phyloP scores from a whole-genome alignment of 2,113 vertebrate species.

The Brachyistius frenatus region DNA sequence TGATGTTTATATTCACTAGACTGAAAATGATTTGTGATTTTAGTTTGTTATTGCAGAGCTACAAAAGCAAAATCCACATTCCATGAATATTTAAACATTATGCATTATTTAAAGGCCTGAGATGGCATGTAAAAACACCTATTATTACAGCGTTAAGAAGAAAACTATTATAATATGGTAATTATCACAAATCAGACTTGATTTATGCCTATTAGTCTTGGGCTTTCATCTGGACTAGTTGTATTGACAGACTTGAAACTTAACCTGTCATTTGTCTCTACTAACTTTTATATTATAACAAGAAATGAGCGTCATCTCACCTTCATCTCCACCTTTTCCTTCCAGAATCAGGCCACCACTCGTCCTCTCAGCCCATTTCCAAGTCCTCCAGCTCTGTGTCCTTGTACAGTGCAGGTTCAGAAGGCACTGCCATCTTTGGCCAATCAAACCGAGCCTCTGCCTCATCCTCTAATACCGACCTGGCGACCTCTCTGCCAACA shows the following conservation, averaged over 20 bases:
- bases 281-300: neutral
- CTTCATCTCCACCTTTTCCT: neutral
- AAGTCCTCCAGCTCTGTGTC: slow-evolving; percentile 87
- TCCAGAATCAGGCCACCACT: slow-evolving; percentile 73
- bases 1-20: neutral
- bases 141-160: no score
- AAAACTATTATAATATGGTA: neutral
- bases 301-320: neutral
- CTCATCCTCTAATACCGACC: slow-evolving; percentile 85
- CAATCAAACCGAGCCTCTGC: slow-evolving; percentile 83
- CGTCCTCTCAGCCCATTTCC: slow-evolving; percentile 82
- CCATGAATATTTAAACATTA: slow-evolving; percentile 1
- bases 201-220: neutral
- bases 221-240: neutral
- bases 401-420: slow-evolving; percentile 85
- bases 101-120: neutral
- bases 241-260: neutral
- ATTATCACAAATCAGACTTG: neutral
- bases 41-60: neutral
- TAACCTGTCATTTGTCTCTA: no score
- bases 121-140: neutral
- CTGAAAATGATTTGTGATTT: neutral
- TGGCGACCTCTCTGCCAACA: slow-evolving; percentile 83
- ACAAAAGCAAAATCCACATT: neutral
- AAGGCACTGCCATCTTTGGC: slow-evolving; percentile 83